Evolutionary conservation across 30 jellyfish, hydroid and myxozoan genomes (phyloP).

Genomic region (Hydractinia symbiolongicarpus): DNA sequence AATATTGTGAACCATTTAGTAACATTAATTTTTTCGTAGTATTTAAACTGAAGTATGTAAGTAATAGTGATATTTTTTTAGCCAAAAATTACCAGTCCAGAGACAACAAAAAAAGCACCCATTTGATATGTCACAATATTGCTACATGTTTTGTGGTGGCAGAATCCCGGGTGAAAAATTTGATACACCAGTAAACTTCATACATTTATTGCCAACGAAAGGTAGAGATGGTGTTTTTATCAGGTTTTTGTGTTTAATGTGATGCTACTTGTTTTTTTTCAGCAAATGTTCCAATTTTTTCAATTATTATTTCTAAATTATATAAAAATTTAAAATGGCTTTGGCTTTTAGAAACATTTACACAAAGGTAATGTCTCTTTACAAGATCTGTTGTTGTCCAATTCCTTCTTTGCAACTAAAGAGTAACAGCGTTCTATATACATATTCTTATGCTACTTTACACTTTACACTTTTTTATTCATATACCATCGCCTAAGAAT

Average conservation of each 20-base stretch:
- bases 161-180: constrained; percentile 67
- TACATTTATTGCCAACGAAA: constrained; percentile 22
- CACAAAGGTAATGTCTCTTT: too few relatives aligned
- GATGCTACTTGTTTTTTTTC: background rate
- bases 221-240: background rate
- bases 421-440: too few relatives aligned
- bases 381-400: too few relatives aligned
- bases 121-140: constrained; percentile 49
- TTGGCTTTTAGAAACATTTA: too few relatives aligned
- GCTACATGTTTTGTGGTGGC: constrained; percentile 38
- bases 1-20: background rate
- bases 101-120: constrained; percentile 26
- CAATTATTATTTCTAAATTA: background rate
- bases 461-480: too few relatives aligned
- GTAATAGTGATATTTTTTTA: background rate
- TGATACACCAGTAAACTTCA: constrained; percentile 33
- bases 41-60: background rate
- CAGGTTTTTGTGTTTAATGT: background rate
- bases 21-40: background rate
- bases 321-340: background rate
- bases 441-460: too few relatives aligned
- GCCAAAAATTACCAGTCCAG: constrained; percentile 52
- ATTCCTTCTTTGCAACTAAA: too few relatives aligned
- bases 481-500: too few relatives aligned
- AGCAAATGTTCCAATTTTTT: background rate